Percentiles rank a stretch among this genome's conserved stretches.
These are phyloP conservation scores for Hirundichthys speculiger DNA, from an alignment of 2,113 vertebrate species.

Conservation along the genomic window DNA sequence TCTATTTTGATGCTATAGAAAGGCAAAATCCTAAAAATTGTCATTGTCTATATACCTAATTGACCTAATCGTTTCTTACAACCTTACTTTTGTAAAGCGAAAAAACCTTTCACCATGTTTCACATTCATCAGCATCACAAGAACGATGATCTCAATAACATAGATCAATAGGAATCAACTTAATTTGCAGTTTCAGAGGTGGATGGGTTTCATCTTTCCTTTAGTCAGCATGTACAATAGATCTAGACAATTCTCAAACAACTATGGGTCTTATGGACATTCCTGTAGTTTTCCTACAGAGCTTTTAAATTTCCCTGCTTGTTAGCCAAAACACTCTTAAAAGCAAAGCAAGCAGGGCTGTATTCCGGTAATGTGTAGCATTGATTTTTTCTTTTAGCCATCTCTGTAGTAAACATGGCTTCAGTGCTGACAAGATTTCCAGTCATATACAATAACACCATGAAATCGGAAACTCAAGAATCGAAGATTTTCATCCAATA, in stretches of 20 bases:
- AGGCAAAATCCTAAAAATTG: no score
- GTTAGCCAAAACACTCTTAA: slow-evolving; percentile 39
- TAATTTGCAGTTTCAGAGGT: slow-evolving; percentile 25
- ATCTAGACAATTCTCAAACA: slow-evolving; percentile 44
- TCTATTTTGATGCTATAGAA: no score
- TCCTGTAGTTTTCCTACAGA: slow-evolving; percentile 44
- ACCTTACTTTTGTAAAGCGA: background rate
- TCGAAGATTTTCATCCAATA: slow-evolving; percentile 6
- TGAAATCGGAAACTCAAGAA: slow-evolving; percentile 29
- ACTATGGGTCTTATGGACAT: slow-evolving; percentile 31
- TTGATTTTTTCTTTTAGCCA: slow-evolving; percentile 52
- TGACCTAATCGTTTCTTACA: background rate
- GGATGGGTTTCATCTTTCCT: slow-evolving; percentile 49
- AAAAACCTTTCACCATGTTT: background rate
- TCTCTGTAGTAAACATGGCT: slow-evolving; percentile 33
- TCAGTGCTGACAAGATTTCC: slow-evolving; percentile 46
- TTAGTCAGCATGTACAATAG: slow-evolving; percentile 38
- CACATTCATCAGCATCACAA: slow-evolving; percentile 6
- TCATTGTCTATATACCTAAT: no score
- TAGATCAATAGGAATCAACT: slow-evolving; percentile 17
- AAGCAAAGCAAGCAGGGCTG: slow-evolving; percentile 24
- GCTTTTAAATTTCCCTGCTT: slow-evolving; percentile 48
- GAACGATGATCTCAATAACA: slow-evolving; percentile 8
- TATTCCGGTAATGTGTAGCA: slow-evolving; percentile 56
- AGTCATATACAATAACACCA: slow-evolving; percentile 31